Base-by-base conservation (phyloP, 2,888 invertebrate species). In the Epistrophe grossulariae region DNA sequence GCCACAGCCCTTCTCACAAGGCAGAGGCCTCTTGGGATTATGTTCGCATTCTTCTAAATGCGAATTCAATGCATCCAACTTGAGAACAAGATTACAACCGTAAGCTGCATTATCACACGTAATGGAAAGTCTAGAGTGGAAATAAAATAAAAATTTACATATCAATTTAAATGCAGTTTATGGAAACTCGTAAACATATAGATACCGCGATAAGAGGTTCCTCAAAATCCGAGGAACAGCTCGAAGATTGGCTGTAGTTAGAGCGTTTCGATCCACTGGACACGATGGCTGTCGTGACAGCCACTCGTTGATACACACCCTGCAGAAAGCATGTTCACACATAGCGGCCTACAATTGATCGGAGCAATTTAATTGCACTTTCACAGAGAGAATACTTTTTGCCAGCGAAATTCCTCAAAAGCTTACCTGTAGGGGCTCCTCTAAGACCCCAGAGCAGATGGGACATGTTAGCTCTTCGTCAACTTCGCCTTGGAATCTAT, bases 391-490 rank as follows among this genome's bases (percentile, higher is more conserved):
- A 40, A 19, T 52, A 28, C 7, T 11, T 15, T 28, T 19, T 2
- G 0, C 4, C 7, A 5, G 15, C 0, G 6, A 45, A 8, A 45
- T 31, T 31, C 40, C 31, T 19, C 77, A 84, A 72, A 79, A 48
- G 91, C 91, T 90, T 94, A 97, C 98, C 96, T 99, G 99, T 88
- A 99, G 94, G 59, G 99, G 98, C 92, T 99, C 98, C 91, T 99
- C 98, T 77, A 99, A 93, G 88, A 99, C 99, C 89, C 97, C 97
- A 88, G 98, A 97, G 93, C 99, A 99, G 93, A 99, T 99, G 89
- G 99, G 97, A 92, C 99, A 99, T 90, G 99, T 95, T 88, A 99
- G 94, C 94, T 99, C 99, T 94, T 99, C 99, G 93, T 99, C 99
- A 89, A 99, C 98, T 93, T 97, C 97, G 91, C 98, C 98, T 94